A percentile compares a stretch with the other conserved stretches of the same genome.
phyloP scores from a whole-genome alignment of 2,113 vertebrate species.

The Quiscalus mexicanus region DNA sequence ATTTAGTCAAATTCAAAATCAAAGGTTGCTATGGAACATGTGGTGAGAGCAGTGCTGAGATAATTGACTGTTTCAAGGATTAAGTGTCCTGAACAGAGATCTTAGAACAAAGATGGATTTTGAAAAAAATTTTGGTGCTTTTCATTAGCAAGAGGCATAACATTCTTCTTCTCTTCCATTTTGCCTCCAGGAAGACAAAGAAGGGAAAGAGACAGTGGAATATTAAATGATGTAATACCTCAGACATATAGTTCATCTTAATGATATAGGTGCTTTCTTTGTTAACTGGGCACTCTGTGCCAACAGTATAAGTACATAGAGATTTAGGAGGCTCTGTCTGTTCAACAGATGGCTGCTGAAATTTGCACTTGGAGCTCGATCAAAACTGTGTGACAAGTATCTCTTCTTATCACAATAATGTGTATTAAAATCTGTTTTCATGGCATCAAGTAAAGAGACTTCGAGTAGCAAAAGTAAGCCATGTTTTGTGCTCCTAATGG shows the following conservation, averaged over 20 bases:
- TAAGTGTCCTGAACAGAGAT: neutral
- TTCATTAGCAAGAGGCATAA: neutral
- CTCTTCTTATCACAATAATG: neutral
- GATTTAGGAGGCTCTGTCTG: neutral
- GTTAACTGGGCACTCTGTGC: neutral
- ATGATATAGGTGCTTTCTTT: neutral
- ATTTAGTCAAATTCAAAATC: neutral
- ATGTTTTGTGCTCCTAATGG: neutral
- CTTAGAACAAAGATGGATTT: neutral
- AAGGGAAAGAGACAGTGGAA: neutral
- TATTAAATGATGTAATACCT: neutral
- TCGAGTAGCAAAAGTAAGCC: neutral
- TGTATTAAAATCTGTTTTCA: neutral
- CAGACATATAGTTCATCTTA: neutral
- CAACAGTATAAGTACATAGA: neutral
- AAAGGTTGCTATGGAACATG: neutral
- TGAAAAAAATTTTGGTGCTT: neutral
- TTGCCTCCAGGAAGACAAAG: neutral
- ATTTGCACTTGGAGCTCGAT: neutral
- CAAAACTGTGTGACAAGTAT: neutral
- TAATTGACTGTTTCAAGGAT: neutral
- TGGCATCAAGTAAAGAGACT: neutral
- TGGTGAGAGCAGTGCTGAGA: neutral
- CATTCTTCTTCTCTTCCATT: neutral
- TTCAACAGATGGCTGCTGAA: conserved; percentile 20